Conservation (phyloP, 1,140 invertebrate species). For the Drosophila bifasciata region DNA sequence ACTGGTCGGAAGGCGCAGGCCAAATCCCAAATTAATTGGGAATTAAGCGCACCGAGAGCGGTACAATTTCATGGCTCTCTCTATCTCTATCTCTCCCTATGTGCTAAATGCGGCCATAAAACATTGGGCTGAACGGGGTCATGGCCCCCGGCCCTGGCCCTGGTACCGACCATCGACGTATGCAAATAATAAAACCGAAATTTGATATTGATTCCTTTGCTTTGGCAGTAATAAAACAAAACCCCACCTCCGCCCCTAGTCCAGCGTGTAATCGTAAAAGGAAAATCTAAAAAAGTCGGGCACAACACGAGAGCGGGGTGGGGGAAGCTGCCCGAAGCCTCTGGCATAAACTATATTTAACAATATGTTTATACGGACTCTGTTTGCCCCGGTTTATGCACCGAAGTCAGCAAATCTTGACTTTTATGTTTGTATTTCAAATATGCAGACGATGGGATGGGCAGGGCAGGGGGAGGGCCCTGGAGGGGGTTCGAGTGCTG, state of each 20-base stretch:
- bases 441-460: slow-evolving; percentile 39
- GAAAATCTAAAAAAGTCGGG: slow-evolving; percentile 41
- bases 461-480: neutral
- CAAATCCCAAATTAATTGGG: slow-evolving; percentile 80
- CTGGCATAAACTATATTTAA: slow-evolving; percentile 65
- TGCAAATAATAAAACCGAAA: slow-evolving; percentile 65
- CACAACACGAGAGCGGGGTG: slow-evolving; percentile 1
- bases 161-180: slow-evolving; percentile 41
- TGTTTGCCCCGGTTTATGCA: slow-evolving; percentile 52
- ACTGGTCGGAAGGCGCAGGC: slow-evolving; percentile 40
- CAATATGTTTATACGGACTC: slow-evolving; percentile 59
- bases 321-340: slow-evolving; percentile 2
- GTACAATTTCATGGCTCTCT: slow-evolving; percentile 2
- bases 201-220: slow-evolving; percentile 32
- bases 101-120: slow-evolving; percentile 54
- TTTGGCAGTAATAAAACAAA: slow-evolving; percentile 33
- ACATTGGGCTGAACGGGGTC: slow-evolving; percentile 11
- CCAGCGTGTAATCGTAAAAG: slow-evolving; percentile 35
- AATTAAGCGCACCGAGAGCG: slow-evolving; percentile 57
- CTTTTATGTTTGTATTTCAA: slow-evolving; percentile 74
- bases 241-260: neutral
- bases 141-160: slow-evolving; percentile 4
- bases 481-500: neutral
- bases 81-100: slow-evolving; percentile 9
- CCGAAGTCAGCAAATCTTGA: slow-evolving; percentile 68